Base-by-base conservation (phyloP, 2,797 vertebrate species). In the Calcarius lapponicus region DNA sequence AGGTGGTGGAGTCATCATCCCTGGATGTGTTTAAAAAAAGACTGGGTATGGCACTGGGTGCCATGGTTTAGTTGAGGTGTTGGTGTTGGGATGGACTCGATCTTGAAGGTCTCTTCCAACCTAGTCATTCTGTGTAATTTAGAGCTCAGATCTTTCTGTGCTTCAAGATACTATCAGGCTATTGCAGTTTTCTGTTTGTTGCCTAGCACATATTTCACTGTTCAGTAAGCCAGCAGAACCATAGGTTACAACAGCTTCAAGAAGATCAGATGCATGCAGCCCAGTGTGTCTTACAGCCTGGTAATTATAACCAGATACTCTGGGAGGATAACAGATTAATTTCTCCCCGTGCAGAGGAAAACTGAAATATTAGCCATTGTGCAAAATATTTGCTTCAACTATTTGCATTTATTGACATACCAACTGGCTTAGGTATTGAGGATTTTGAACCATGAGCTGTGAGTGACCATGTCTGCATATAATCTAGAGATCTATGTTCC, bases 371-470 rank as follows among this genome's bases (percentile, higher is more conserved):
- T 70, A 42, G 20, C 19, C 17, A 9, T 47, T 60, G 29, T 64
- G 15, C 70, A 47, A 38, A 71, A 83, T 29, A 28, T 17, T 51
- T 90, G 25, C 40, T 83, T 82, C 36, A 48, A 18, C 12, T 85
- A 12, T 86, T 90, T 76, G 40, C 40, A 38, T 82, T 80, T 80
- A 36, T 57, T 76, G 25, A 29, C 32, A 43, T 66, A 34, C 8
- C 1, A 0, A 0, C 21, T 79, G 45, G 9, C 26, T 74, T 88
- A 36, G 32, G 11, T 48, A 12, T 80, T 1, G 1, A 53, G 18
- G 13, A 8, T 51, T 78, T 71, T 86, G 45, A 80, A 38, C 43
- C 26, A 3, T 57, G 19, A 84, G 22, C n/a, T 79, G 22, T 78
- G 32, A 73, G 21, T 57, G 50, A 57, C 42, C 29, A 4, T 53